These are phyloP conservation scores for Amaurobius ferox DNA, from an alignment of 2,888 invertebrate genomes.

Conservation along the genomic window DNA sequence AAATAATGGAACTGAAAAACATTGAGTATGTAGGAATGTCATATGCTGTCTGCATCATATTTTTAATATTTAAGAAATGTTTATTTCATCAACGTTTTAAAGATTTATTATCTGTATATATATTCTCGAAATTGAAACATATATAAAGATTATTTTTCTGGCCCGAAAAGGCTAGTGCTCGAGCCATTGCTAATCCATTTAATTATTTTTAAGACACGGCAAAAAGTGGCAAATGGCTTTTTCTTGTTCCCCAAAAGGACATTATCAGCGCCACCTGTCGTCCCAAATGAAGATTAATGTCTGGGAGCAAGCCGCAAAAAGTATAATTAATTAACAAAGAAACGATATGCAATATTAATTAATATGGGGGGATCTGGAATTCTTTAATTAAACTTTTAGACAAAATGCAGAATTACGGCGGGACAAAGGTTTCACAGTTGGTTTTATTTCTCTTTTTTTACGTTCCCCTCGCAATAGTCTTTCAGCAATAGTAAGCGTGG, in stretches of 20 bases:
- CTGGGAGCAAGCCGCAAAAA: neutral
- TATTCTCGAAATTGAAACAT: no score
- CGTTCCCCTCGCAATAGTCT: neutral
- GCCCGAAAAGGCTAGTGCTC: no score
- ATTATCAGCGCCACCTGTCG: slow-evolving; percentile 1
- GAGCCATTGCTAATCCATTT: neutral
- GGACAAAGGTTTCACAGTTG: neutral
- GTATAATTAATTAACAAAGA: slow-evolving; percentile 2
- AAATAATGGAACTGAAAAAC: no score
- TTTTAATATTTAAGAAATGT: no score
- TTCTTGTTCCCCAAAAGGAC: neutral
- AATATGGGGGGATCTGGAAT: neutral
- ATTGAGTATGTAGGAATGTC: no score
- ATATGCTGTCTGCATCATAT: no score
- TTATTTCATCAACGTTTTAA: no score
- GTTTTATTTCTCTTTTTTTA: neutral
- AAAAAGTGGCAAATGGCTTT: neutral
- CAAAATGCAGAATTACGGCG: neutral
- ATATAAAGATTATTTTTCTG: no score
- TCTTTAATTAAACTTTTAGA: neutral
- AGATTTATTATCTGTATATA: no score
- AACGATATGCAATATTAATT: slow-evolving; percentile 8
- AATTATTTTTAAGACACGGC: neutral
- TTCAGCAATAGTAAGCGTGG: neutral
- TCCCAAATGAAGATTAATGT: slow-evolving; percentile 1